These are phyloP conservation scores for Clinocottus analis DNA, from an alignment of 2,113 vertebrate species.

Conservation along the genomic window DNA sequence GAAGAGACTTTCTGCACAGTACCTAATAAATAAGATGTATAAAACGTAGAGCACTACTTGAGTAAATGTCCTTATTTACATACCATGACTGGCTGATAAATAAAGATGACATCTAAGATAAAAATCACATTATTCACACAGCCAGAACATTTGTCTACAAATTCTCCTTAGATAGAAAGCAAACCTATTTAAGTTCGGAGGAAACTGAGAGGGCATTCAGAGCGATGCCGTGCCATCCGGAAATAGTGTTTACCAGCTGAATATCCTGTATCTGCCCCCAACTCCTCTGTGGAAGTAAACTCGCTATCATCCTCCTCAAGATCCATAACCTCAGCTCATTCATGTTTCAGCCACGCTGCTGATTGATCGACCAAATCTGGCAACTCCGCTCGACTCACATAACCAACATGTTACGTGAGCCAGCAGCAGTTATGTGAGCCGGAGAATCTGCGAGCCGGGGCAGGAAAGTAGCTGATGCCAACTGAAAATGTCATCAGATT, in stretches of 20 bases:
- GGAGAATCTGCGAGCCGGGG: neutral
- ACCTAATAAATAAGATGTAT: neutral
- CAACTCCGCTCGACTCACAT: slow-evolving; percentile 22
- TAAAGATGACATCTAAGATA: neutral
- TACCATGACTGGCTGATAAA: too few species aligned
- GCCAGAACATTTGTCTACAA: neutral
- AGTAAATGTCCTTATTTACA: neutral
- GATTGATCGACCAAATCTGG: slow-evolving; percentile 39
- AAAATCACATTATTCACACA: neutral
- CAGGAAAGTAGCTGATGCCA: slow-evolving; percentile 47
- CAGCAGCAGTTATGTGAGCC: slow-evolving; percentile 34
- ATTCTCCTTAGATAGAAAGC: neutral
- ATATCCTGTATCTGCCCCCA: neutral
- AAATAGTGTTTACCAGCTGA: neutral
- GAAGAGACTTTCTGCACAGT: neutral
- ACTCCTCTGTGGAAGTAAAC: neutral
- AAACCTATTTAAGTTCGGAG: neutral
- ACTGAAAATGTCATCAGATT: slow-evolving; percentile 44
- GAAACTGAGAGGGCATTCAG: neutral
- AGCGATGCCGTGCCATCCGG: neutral
- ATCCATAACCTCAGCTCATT: slow-evolving; percentile 21
- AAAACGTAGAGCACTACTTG: neutral
- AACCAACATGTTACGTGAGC: slow-evolving; percentile 35
- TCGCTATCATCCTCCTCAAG: neutral
- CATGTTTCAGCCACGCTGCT: slow-evolving; percentile 26